These are phyloP conservation scores for Avahi laniger DNA, from an alignment of 2,797 vertebrate species.

Conservation along the genomic window DNA sequence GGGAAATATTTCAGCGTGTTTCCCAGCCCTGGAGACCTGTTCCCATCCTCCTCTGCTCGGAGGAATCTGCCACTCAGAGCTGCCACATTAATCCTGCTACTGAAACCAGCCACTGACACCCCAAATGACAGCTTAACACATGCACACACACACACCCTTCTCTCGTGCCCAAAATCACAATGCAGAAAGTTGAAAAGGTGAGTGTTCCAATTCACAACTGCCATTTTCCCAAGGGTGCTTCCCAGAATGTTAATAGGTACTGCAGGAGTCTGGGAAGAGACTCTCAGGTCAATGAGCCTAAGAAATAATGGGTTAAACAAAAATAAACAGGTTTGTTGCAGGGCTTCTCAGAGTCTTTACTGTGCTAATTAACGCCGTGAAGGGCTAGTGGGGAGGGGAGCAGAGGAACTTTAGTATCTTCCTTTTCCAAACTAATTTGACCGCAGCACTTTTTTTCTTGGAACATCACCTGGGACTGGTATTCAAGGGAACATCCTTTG, in stretches of 20 bases:
- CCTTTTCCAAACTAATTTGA: neutral
- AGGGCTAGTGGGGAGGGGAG: neutral
- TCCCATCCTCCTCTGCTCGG: neutral
- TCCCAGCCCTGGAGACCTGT: neutral
- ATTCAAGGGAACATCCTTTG: neutral
- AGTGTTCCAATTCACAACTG: neutral
- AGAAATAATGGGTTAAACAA: neutral
- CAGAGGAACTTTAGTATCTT: neutral
- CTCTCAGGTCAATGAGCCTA: neutral
- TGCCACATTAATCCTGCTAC: neutral
- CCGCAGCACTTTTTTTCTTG: neutral
- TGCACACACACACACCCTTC: fast-evolving
- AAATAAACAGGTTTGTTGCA: neutral
- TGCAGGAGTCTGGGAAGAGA: neutral
- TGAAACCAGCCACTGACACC: neutral
- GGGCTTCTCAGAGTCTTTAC: neutral
- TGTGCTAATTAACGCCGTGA: neutral
- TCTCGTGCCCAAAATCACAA: neutral
- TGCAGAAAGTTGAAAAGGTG: neutral
- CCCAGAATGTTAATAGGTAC: neutral
- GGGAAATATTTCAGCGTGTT: constrained; percentile 33
- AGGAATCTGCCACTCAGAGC: neutral
- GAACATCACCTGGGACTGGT: neutral
- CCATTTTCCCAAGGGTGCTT: neutral
- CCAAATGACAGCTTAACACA: neutral